Base-by-base conservation (phyloP, 2,888 invertebrate species). In the Megastigmus dorsalis region DNA sequence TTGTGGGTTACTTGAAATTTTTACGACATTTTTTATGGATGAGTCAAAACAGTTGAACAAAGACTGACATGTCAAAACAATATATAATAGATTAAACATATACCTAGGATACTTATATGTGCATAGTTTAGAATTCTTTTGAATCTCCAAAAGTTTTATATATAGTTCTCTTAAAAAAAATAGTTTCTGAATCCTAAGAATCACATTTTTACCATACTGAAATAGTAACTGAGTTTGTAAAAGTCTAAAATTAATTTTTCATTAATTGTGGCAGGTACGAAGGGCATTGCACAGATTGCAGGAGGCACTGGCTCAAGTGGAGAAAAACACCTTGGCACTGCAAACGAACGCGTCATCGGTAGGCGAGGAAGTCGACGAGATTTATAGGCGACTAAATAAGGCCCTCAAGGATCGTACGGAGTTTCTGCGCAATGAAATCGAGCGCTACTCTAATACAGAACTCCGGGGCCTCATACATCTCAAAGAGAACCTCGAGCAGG, bases 321-420 rank as follows among this genome's bases (percentile, higher is more conserved):
- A 97, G 88, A 96, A 97, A 84, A 97, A 97, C 86, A 94, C 96
- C 41, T 90, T 93, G 67, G 94, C 94, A 78, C 91, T 99, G 74
- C 95, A 96, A 89, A 93, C 94, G 68, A 98, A 98, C 88, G 96
- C 96, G 84, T 92, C 93, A 67, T 94, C 95, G 74, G 97, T 98
- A 3, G 93, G 94, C 62, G 96, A 97, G 81, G 98, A 99, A 89
- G 94, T 99, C 54, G 96, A 97, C 81, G 97, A 98, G 89, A 95
- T 97, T 81, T 94, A 95, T 87, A 91, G 95, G 84, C 92, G 97
- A 82, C 91, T 97, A 79, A 92, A 94, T 76, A 97, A 97, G 88
- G 96, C 96, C 52, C 90, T 97, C 33, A 96, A 96, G 89, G 97
- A 97, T 89, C 92, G 97, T 81, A 95, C 96, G 18, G 96, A 96